These are phyloP conservation scores for Leptodactylus fallax DNA, from an alignment of 2,797 vertebrate species.

Conservation along the genomic window DNA sequence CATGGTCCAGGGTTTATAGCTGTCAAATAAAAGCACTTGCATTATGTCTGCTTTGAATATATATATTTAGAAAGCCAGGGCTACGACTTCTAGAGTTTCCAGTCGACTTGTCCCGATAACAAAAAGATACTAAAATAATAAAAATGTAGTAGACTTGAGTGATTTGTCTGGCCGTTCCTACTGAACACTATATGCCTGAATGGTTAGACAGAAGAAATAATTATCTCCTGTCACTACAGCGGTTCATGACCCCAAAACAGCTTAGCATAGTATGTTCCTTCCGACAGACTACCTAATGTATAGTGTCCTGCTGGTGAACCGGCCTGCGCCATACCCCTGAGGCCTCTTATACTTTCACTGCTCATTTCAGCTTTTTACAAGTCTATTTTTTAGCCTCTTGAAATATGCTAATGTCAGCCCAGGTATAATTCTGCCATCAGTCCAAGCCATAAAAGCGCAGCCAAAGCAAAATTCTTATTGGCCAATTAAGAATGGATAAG, in stretches of 20 bases:
- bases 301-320: slow-evolving; percentile 43
- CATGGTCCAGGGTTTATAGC: no score
- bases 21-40: no score
- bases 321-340: background rate
- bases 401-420: background rate
- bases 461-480: background rate
- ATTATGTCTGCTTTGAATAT: no score
- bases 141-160: slow-evolving; percentile 1
- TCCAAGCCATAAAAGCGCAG: background rate
- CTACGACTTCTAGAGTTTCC: background rate
- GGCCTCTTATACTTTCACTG: slow-evolving; percentile 20
- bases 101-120: background rate
- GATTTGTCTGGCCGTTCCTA: background rate
- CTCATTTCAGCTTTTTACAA: slow-evolving; percentile 38
- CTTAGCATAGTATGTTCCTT: slow-evolving; percentile 51
- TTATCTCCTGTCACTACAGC: slow-evolving; percentile 20
- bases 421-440: background rate
- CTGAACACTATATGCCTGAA: background rate
- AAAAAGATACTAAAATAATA: background rate
- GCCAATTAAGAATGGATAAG: background rate
- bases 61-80: no score
- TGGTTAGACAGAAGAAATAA: background rate
- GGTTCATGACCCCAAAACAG: slow-evolving; percentile 58
- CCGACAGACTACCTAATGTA: slow-evolving; percentile 52
- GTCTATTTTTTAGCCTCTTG: background rate